phyloP scores from a whole-genome alignment of 2,797 vertebrate genomes.

The Neoniphon sammara region DNA sequence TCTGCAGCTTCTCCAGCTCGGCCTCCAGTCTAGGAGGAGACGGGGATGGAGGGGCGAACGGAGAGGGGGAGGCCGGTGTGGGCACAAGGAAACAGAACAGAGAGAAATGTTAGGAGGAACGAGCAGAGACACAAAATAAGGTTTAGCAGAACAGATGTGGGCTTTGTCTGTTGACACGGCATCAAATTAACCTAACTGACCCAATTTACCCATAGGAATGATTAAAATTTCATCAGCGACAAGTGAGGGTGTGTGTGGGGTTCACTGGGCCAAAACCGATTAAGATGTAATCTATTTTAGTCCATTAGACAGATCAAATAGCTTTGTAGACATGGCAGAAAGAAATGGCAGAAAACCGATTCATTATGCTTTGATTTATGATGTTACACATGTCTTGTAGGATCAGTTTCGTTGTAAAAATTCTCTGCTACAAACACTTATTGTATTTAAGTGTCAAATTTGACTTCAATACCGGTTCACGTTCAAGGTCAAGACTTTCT shows the following conservation, averaged over 20 bases:
- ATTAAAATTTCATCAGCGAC: neutral
- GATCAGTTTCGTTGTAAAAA: neutral
- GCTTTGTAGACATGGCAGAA: no score
- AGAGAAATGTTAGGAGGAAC: neutral
- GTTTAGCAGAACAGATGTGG: neutral
- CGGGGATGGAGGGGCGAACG: neutral
- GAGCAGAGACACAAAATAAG: neutral
- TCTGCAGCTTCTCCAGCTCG: slow-evolving; percentile 85
- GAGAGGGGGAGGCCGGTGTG: neutral
- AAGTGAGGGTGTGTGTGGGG: no score
- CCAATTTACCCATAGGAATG: no score
- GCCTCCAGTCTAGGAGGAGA: slow-evolving; percentile 78
- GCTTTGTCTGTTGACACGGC: neutral
- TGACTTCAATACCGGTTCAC: neutral
- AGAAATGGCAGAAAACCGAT: neutral
- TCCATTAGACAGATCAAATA: neutral
- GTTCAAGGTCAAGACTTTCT: neutral
- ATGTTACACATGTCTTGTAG: neutral
- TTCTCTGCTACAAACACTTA: neutral
- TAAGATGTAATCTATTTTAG: neutral
- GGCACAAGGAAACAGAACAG: neutral
- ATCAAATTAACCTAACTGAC: neutral
- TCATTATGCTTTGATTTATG: neutral
- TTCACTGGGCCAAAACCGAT: neutral
- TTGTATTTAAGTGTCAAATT: neutral